Evolutionary conservation across 2,888 invertebrate species (phyloP), one percentile per base, ranked within the genome.

Genomic region (Machimus atricapillus): DNA sequence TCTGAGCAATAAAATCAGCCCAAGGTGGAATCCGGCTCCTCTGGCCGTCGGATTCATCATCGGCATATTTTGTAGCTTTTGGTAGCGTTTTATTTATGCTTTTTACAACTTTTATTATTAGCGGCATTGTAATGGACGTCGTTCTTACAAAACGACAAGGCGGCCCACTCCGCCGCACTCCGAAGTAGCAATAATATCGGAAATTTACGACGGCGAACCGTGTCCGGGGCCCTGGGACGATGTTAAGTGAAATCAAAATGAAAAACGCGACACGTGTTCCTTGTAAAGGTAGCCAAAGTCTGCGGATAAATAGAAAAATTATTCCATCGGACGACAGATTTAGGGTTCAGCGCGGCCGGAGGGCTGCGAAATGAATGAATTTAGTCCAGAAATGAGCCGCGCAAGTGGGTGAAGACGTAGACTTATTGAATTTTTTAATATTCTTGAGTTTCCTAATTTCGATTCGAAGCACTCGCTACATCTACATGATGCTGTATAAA

Each of bases 101-200:
- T 46, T 79, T 79, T 79, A 79, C 79, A 79, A 52, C 79, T 79
- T 79, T 79, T 79, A 79, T 79, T 79, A 79, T 79, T 79, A 79
- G 52, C 52, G 52, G 79, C 79, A 31, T 79, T 79, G 79, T 79
- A 79, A 79, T 79, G 79, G 27, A 52, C n/a, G 79, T 79, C 79
- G 27, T 46, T 40, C 31, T 23, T 56, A 79, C 52, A 46, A 52
- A 79, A 79, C 78, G 43, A 23, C 19, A 40, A 79, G 7, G 12
- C 27, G 12, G 23, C 66, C 66, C 66, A 19, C 27, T 27, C 66
- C 66, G 66, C 66, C 66, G 12, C 66, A 27, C 27, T 66, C 66
- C 66, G 27, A 56, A 79, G 79, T 79, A 79, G 79, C 79, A 79
- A 79, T 79, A 79, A 79, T 79, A 79, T 79, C 27, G 79, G n/a